These are phyloP conservation scores for Malaclemys terrapin DNA, from an alignment of 2,113 vertebrate genomes.

Conservation along the genomic window DNA sequence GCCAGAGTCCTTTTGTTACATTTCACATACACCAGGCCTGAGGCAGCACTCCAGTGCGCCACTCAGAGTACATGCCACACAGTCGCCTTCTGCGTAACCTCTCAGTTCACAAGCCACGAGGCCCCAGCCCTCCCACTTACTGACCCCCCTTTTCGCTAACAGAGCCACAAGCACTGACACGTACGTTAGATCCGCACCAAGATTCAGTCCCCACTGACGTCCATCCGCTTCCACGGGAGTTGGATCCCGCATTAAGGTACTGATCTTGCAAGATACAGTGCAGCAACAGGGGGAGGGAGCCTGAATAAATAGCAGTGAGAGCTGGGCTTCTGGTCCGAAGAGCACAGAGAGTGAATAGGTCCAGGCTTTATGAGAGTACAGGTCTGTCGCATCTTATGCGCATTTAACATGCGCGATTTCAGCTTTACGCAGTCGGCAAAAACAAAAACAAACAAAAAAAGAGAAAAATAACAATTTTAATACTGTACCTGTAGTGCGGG, in stretches of 20 bases:
- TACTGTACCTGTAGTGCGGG: too few species aligned
- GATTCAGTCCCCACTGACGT: background rate
- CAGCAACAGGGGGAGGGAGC: background rate
- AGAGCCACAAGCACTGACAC: too few species aligned
- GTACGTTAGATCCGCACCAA: background rate
- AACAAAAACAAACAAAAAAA: too few species aligned
- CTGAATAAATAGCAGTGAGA: background rate
- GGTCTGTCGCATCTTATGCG: too few species aligned
- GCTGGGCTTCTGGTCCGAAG: background rate
- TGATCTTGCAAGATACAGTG: background rate
- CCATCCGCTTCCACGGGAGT: background rate
- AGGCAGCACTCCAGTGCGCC: background rate
- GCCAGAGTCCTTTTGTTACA: background rate
- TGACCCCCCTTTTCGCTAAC: background rate
- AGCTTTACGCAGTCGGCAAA: too few species aligned
- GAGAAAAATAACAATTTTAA: too few species aligned
- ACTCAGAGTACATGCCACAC: background rate
- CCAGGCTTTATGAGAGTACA: background rate
- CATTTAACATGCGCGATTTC: too few species aligned
- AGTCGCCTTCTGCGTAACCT: background rate
- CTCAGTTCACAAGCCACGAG: background rate
- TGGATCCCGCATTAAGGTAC: background rate
- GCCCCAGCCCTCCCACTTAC: background rate
- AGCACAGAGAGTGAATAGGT: background rate
- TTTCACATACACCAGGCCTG: background rate